A percentile compares a stretch with the other conserved stretches of the same genome.
Conservation (phyloP, 2,113 vertebrate species). For the Rhombomys opimus region DNA sequence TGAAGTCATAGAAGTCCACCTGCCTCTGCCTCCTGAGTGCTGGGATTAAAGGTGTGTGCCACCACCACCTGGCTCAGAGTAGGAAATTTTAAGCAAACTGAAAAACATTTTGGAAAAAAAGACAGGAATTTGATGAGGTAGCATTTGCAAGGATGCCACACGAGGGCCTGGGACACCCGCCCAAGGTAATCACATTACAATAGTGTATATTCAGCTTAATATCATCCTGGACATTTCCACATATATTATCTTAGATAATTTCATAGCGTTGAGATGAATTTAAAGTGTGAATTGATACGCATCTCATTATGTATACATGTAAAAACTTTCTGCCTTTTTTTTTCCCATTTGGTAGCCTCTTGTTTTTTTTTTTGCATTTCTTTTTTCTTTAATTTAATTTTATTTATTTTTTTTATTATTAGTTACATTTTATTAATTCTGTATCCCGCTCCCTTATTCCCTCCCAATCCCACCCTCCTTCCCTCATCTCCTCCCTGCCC, state of each 20-base stretch:
- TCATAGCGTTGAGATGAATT: slow-evolving; percentile 3
- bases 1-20: too few relatives aligned
- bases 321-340: not conserved
- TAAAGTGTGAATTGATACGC: not conserved
- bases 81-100: not conserved
- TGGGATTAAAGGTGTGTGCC: too few relatives aligned
- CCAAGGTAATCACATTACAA: not conserved
- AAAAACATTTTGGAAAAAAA: not conserved
- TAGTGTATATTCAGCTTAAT: not conserved
- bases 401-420: too few relatives aligned
- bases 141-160: not conserved
- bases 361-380: too few relatives aligned
- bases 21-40: too few relatives aligned
- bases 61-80: not conserved
- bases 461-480: too few relatives aligned
- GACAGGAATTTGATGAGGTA: not conserved
- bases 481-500: too few relatives aligned
- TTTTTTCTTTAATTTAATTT: too few relatives aligned
- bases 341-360: not conserved
- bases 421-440: too few relatives aligned
- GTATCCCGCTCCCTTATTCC: too few relatives aligned
- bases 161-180: too few relatives aligned
- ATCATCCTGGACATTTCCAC: not conserved
- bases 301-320: not conserved
- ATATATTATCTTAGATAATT: not conserved